Evolutionary conservation across 2,797 vertebrate species (phyloP).

Genomic region (Centropyge bicolor): DNA sequence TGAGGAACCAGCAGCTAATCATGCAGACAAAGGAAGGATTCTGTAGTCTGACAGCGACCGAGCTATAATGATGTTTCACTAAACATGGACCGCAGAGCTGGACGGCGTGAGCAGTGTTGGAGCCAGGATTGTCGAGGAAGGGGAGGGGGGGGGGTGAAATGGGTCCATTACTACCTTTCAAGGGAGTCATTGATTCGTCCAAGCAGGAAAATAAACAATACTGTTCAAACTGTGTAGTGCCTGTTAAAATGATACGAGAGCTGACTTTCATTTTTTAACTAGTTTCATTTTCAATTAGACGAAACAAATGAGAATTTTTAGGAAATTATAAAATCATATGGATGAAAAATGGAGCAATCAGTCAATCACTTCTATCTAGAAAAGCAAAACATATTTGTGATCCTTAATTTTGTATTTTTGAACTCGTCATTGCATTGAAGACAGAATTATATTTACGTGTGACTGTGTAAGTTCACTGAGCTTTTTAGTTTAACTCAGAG

Average conservation of each 20-base stretch:
- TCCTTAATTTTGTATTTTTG: not conserved
- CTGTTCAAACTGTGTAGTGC: not conserved
- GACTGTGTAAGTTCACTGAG: not conserved
- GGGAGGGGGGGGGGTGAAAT: conserved; percentile 18
- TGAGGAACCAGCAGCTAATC: conserved; percentile 69
- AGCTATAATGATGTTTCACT: conserved; percentile 58
- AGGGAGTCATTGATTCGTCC: not conserved
- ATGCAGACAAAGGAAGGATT: conserved; percentile 62
- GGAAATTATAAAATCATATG: not conserved
- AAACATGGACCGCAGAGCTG: conserved; percentile 40
- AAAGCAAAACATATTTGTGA: not conserved
- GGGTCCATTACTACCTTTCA: conserved; percentile 5
- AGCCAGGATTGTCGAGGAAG: not conserved
- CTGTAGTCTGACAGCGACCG: conserved; percentile 41
- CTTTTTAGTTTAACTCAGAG: no score
- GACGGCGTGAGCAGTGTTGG: conserved; percentile 22
- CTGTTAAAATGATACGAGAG: not conserved
- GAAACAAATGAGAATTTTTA: not conserved
- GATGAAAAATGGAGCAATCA: not conserved
- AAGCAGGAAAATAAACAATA: not conserved
- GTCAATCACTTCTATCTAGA: not conserved
- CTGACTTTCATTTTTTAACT: not conserved
- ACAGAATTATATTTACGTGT: not conserved
- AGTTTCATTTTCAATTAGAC: not conserved
- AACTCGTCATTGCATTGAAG: not conserved